Evolutionary conservation across 2,113 vertebrate species (phyloP).

Genomic region (Dicaeum eximium): DNA sequence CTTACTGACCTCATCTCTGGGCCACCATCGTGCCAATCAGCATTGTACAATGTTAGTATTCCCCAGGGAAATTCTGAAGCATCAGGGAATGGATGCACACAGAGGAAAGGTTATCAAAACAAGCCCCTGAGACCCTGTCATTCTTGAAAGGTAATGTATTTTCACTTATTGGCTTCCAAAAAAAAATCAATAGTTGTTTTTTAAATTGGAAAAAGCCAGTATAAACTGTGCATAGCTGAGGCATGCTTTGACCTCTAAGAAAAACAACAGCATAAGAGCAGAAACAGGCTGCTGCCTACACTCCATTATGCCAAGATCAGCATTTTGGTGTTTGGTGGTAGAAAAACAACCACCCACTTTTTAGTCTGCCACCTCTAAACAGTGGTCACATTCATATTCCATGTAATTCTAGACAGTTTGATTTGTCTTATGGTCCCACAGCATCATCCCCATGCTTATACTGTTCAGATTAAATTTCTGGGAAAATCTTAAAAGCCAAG

Average conservation of each 20-base stretch:
- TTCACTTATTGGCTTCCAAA: not conserved
- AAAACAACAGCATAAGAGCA: not conserved
- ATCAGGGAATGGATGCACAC: not conserved
- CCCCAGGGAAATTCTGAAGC: not conserved
- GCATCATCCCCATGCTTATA: not conserved
- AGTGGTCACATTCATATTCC: not conserved
- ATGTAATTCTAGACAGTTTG: not conserved
- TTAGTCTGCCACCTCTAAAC: not conserved
- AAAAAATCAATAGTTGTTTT: not conserved
- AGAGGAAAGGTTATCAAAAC: not conserved
- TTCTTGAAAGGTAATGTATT: not conserved
- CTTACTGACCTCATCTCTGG: not conserved
- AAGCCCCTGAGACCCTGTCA: not conserved
- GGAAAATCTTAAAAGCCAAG: not conserved
- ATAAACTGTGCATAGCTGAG: not conserved
- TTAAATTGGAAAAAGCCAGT: not conserved
- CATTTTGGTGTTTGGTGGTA: not conserved
- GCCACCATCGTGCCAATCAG: fast-evolving
- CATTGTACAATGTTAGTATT: not conserved
- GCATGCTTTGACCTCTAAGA: not conserved
- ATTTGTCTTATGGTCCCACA: not conserved
- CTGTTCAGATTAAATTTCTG: not conserved
- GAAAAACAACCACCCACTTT: not conserved
- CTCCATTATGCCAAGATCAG: not conserved
- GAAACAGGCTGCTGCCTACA: not conserved